Base-by-base conservation (phyloP, 2,113 vertebrate genomes). In the Ursus arctos region DNA sequence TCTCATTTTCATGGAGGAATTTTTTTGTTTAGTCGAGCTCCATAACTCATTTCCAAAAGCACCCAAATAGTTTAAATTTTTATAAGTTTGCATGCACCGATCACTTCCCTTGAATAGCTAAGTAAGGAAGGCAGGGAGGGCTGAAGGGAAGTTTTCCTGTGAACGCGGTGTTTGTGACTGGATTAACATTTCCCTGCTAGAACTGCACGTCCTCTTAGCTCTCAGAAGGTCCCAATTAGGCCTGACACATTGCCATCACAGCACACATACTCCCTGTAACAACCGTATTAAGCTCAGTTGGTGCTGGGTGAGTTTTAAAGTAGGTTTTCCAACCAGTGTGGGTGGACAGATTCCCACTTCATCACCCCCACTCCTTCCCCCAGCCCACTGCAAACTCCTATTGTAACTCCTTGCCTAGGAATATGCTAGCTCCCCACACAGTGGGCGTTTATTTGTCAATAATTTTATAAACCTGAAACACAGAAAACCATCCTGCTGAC, bases 41-140 rank as follows among this genome's bases (percentile, higher is more conserved):
- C 85, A 88, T 93, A 97, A 96, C 88, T 97, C 80, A 96, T 97
- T 97, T 98, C 97, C 91, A 91, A 97, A 96, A 95, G 95, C 92
- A 96, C 53, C 96, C 87, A 97, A 94, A 96, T 97, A 96, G 96
- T 97, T 98, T 98, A 98, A 97, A 97, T 96, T 98, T 98, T 98
- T 97, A 97, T 98, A 98, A 97, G 97, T 91, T 96, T 97, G 96
- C 92, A 92, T 84, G 74, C 76, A 81, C 40, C 31, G 13, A 97
- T 97, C 95, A 87, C 91, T 47, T 98, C 57, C 51, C 96, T 96
- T 81, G 97, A 97, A 98, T 98, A 96, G 96, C 85, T 97, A 96
- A 97, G 96, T 21, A 49, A 97, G 88, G 85, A 67, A 91, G 84
- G 63, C 53, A 91, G 92, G 61, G 96, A 80, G 57, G 71, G 84